These are phyloP conservation scores for Pholis gunnellus DNA, from an alignment of 2,113 vertebrate species.

Conservation along the genomic window DNA sequence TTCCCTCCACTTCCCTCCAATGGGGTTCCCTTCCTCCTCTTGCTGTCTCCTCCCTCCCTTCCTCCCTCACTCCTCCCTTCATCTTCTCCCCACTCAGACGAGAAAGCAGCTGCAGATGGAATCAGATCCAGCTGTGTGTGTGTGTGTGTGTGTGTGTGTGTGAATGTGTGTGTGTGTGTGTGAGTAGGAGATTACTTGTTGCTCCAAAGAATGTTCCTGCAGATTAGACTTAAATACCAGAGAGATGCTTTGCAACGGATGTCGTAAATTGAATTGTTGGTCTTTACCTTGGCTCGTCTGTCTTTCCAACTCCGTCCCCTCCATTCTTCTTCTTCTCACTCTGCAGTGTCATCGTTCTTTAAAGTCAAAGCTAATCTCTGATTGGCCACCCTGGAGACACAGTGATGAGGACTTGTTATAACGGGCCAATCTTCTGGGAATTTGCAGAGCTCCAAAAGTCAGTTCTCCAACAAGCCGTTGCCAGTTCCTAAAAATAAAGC, in stretches of 20 bases:
- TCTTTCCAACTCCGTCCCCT: not conserved
- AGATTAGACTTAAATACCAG: constrained; percentile 27
- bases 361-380: not conserved
- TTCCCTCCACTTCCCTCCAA: constrained; percentile 56
- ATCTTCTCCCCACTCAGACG: constrained; percentile 21
- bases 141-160: constrained; percentile 30
- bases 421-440: not conserved
- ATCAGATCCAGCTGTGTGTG: constrained; percentile 67
- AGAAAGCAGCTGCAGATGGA: constrained; percentile 54
- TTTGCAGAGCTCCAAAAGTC: not conserved
- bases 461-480: not conserved
- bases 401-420: not conserved
- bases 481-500: constrained; percentile 18
- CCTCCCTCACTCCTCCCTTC: constrained; percentile 2
- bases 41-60: constrained; percentile 1
- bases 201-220: constrained; percentile 34
- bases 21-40: constrained; percentile 34
- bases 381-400: not conserved
- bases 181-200: constrained; percentile 33
- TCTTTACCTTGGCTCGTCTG: not conserved
- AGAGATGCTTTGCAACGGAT: constrained; percentile 15
- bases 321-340: not conserved
- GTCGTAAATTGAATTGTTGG: not conserved
- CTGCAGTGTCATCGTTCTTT: not conserved
- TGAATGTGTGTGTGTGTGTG: constrained; percentile 32